phyloP scores from a whole-genome alignment of 2,888 invertebrate genomes.

The Belgica antarctica region DNA sequence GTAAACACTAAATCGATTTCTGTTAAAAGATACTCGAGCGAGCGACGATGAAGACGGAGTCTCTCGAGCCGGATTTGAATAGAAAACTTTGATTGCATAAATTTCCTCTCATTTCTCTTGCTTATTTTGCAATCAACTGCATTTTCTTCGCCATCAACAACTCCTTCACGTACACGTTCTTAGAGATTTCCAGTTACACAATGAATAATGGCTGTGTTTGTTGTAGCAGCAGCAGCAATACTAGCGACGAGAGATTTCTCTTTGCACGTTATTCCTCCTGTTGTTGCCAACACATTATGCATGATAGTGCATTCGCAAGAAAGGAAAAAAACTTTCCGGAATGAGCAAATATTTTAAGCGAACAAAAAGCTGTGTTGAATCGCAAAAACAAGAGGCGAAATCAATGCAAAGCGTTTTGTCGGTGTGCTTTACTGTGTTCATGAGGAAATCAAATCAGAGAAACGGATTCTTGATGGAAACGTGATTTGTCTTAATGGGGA shows the following conservation, averaged over 20 bases:
- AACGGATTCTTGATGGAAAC: too few species aligned
- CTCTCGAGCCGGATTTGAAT: constrained; percentile 8
- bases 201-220: constrained; percentile 28
- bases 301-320: too few species aligned
- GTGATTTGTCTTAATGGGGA: too few species aligned
- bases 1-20: constrained; percentile 19
- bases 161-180: constrained; percentile 13
- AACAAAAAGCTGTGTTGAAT: background rate
- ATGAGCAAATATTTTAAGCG: background rate
- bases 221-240: too few species aligned
- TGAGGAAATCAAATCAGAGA: too few species aligned
- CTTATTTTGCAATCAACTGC: constrained; percentile 28
- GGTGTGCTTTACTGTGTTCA: too few species aligned
- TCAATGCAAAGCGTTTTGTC: too few species aligned
- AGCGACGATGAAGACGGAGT: background rate
- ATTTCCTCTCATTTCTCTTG: constrained; percentile 18
- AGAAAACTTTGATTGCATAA: constrained; percentile 20
- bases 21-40: background rate
- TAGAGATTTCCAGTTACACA: constrained; percentile 7
- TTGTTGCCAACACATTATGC: background rate
- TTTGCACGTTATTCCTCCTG: background rate
- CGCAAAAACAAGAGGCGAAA: background rate
- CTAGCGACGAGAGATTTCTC: too few species aligned
- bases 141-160: background rate
- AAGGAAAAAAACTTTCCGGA: background rate